These are phyloP conservation scores for Drosophila diplacantha DNA, from an alignment of 2,888 invertebrate genomes.

Conservation along the genomic window DNA sequence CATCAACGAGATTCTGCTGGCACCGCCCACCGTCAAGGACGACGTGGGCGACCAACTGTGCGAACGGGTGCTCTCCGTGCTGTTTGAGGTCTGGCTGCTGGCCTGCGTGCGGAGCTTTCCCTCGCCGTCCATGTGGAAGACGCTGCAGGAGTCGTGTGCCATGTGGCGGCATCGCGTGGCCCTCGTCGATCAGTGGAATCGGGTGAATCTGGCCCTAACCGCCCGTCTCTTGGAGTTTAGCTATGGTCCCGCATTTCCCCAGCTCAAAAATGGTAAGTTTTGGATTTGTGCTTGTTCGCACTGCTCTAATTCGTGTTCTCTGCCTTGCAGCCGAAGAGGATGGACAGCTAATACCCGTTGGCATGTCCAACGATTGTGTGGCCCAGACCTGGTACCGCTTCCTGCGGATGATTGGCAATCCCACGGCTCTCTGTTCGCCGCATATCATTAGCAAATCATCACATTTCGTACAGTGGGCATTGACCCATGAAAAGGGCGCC, in stretches of 20 bases:
- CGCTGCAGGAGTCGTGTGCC: slow-evolving; percentile 92
- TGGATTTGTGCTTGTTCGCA: accelerated
- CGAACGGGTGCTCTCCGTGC: slow-evolving; percentile 93
- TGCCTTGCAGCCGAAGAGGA: slow-evolving; percentile 87
- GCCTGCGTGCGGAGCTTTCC: slow-evolving; percentile 89
- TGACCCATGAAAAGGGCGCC: slow-evolving; percentile 84
- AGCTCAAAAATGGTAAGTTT: slow-evolving; percentile 85
- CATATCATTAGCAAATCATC: slow-evolving; percentile 85
- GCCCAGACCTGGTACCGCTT: slow-evolving; percentile 98
- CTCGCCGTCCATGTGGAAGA: slow-evolving; percentile 96
- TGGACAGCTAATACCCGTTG: slow-evolving; percentile 86
- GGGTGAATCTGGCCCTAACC: slow-evolving; percentile 93
- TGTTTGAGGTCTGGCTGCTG: slow-evolving; percentile 88
- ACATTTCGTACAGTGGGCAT: slow-evolving; percentile 86
- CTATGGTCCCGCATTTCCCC: slow-evolving; percentile 91
- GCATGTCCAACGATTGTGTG: slow-evolving; percentile 92
- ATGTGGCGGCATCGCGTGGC: slow-evolving; percentile 97
- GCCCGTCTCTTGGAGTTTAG: slow-evolving; percentile 89
- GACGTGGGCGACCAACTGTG: slow-evolving; percentile 97
- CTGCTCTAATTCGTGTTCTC: not conserved
- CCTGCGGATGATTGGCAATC: slow-evolving; percentile 95
- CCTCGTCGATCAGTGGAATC: slow-evolving; percentile 95
- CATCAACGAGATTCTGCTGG: slow-evolving; percentile 92
- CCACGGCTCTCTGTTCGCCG: slow-evolving; percentile 93
- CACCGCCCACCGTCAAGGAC: slow-evolving; percentile 95